Evolutionary conservation across 2,888 invertebrate species (phyloP).

Genomic region (Clitarchus hookeri): DNA sequence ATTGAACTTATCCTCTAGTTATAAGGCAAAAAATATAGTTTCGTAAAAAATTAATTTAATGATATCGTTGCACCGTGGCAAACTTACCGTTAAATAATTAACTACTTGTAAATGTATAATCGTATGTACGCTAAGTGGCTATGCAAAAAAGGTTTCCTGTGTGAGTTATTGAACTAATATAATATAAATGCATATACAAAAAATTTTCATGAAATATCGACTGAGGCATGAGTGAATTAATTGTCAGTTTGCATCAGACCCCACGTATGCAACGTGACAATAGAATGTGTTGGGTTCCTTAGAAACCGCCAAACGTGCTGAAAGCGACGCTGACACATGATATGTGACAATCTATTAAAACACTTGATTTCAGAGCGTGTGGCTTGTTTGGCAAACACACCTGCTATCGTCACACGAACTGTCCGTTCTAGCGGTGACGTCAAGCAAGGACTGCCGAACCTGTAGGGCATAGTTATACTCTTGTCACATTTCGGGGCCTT

Average conservation of each 20-base stretch:
- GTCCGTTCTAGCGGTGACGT: neutral
- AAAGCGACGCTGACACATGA: neutral
- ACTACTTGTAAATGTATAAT: too few species aligned
- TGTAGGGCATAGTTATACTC: neutral
- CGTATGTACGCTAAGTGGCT: too few species aligned
- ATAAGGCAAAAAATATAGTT: too few species aligned
- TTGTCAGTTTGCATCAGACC: neutral
- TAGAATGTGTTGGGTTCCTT: neutral
- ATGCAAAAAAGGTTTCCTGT: too few species aligned
- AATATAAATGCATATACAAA: neutral
- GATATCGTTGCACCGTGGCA: too few species aligned
- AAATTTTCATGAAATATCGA: neutral
- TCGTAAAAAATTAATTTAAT: too few species aligned
- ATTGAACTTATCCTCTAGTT: too few species aligned
- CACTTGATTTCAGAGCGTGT: neutral
- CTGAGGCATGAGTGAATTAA: neutral
- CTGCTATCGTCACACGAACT: neutral
- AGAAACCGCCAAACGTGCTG: slow-evolving; percentile 2
- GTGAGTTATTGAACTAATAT: too few species aligned
- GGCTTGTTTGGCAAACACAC: neutral
- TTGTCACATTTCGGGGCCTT: neutral
- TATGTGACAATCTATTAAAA: slow-evolving; percentile 14
- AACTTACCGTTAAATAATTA: too few species aligned
- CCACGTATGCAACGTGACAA: neutral
- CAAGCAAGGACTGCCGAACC: neutral